These are phyloP conservation scores for Rhamnusium bicolor DNA, from an alignment of 2,888 invertebrate species.

Conservation along the genomic window DNA sequence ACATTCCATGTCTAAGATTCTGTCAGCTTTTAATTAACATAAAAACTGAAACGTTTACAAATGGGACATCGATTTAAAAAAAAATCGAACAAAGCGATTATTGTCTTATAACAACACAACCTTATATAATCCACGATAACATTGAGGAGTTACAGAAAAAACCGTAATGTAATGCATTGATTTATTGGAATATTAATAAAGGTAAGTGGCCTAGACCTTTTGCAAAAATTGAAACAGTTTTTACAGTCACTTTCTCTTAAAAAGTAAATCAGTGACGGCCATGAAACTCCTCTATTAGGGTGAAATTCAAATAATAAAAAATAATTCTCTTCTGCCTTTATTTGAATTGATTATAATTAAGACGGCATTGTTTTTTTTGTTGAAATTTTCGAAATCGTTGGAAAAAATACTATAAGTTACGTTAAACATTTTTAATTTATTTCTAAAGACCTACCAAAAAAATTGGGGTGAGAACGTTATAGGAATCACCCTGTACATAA, in stretches of 20 bases:
- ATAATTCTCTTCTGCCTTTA: neutral
- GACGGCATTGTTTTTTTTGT: no score
- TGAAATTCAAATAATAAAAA: neutral
- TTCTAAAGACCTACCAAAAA: no score
- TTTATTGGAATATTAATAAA: neutral
- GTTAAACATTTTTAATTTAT: no score
- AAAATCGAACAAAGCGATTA: neutral
- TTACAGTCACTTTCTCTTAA: slow-evolving; percentile 26
- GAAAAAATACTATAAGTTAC: no score
- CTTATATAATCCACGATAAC: neutral
- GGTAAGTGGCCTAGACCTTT: slow-evolving; percentile 19
- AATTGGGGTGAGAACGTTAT: no score
- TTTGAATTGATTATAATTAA: neutral
- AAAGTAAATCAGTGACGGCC: slow-evolving; percentile 1
- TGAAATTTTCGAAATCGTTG: no score
- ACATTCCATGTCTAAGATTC: no score
- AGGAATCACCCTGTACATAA: no score
- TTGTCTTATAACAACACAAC: neutral
- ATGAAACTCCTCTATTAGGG: slow-evolving; percentile 1
- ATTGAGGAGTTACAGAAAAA: neutral
- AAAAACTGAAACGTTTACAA: neutral
- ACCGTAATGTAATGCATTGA: neutral
- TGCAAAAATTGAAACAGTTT: slow-evolving; percentile 8
- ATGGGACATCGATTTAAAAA: neutral
- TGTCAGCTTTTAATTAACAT: no score